Evolutionary conservation across 2,888 invertebrate genomes (phyloP), one percentile per base, ranked within the genome.

Genomic region (Cephus pygmeus): DNA sequence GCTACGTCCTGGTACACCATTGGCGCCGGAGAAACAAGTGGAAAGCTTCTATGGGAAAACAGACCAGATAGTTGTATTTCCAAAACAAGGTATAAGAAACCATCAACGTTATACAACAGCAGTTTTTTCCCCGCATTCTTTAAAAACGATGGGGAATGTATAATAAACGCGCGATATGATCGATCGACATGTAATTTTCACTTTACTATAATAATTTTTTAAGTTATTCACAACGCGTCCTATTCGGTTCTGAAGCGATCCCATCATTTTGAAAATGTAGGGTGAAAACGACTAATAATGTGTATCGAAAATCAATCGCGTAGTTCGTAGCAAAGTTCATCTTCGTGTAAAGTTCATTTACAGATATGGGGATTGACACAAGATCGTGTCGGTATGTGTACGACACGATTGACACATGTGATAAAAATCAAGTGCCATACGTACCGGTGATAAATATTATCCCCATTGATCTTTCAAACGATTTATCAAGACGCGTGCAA

Each of bases 21-120:
- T 93, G 30, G 93, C 93, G 80, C 93, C 94, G 79, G 94, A 94
- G 34, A 92, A 92, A 12, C 93, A 94, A 79, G 92, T 94, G 1
- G 97, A 97, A 85, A 96, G 96, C 86, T 97, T 96, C 85, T 97
- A 96, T 86, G 97, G 96, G 35, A 94, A 96, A 87, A 97, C 96
- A 15, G 96, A 96, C 82, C 96, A 96, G 92, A 96, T 96, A 85
- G 96, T 97, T 75, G 94, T 97, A 73, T 96, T 97, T 85, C 95
- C 96, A 0, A 95, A 95, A 87, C 94, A 96, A 94, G 96, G 96
- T 96, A 56, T 23, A 56, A 15, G 56, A 56, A 56, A 56, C 2
- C 23, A 56, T 56, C 56, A 23, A 23, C 23, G 56, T 56, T 56
- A 6, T 23, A 9, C 56, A 9, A 36, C 80, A 83, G 82, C 75